phyloP scores from a whole-genome alignment of 2,113 vertebrate genomes.

The Apaloderma vittatum region DNA sequence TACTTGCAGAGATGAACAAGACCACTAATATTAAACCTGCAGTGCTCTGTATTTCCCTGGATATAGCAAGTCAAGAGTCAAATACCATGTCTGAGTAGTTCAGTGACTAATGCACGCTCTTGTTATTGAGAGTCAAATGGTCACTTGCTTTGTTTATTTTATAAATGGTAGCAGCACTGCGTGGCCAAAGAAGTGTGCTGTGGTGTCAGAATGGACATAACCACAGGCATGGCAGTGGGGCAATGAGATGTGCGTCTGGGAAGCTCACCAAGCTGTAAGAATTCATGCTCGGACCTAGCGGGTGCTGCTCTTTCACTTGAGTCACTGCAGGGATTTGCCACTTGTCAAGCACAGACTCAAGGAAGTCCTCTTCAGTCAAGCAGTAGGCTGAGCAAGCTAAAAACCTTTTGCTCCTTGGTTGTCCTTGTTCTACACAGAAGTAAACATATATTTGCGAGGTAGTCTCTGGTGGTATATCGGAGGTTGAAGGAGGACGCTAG shows the following conservation, averaged over 20 bases:
- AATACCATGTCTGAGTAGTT: not conserved
- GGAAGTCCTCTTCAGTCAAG: not conserved
- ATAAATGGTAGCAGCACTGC: not conserved
- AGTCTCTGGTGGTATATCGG: not conserved
- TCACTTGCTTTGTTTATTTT: conserved; percentile 17
- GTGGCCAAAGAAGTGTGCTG: not conserved
- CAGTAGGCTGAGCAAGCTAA: not conserved
- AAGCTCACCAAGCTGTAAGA: not conserved
- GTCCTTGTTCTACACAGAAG: not conserved
- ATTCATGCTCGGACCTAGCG: not conserved
- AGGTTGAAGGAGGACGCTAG: not conserved
- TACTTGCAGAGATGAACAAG: not conserved
- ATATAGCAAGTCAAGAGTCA: not conserved
- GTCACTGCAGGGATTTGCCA: not conserved
- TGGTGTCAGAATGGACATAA: not conserved
- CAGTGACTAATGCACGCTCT: not conserved
- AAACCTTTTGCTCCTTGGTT: not conserved
- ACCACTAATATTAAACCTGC: not conserved
- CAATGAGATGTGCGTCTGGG: not conserved
- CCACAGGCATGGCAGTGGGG: not conserved
- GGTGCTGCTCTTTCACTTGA: not conserved
- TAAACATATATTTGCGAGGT: not conserved
- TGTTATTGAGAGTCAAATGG: conserved; percentile 11
- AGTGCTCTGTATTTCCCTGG: not conserved
- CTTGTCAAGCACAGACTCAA: not conserved